These are phyloP conservation scores for Perognathus longimembris DNA, from an alignment of 2,113 vertebrate genomes.

Conservation along the genomic window DNA sequence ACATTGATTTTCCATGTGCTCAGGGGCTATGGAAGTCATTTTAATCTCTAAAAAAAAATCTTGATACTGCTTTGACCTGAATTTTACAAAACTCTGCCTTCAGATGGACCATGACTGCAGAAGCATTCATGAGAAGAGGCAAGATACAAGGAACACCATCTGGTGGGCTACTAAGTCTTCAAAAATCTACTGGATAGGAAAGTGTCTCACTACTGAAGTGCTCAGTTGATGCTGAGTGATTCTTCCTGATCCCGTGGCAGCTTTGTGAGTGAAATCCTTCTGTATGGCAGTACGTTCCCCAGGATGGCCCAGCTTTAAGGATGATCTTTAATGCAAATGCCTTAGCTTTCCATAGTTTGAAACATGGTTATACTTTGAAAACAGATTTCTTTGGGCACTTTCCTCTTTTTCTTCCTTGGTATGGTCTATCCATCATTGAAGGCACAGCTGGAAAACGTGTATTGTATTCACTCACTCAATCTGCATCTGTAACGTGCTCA, in stretches of 20 bases:
- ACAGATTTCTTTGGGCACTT: background rate
- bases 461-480: background rate
- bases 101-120: background rate
- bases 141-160: background rate
- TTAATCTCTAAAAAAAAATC: slow-evolving; percentile 19
- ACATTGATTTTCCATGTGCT: background rate
- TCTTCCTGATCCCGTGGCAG: background rate
- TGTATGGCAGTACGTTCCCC: background rate
- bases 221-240: background rate
- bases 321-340: background rate
- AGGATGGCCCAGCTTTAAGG: background rate
- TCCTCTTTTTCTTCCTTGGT: background rate
- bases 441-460: background rate
- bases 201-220: background rate
- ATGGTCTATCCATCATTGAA: background rate
- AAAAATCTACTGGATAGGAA: too few relatives aligned
- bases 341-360: background rate
- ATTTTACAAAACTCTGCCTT: background rate
- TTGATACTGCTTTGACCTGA: background rate
- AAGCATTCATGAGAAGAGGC: background rate
- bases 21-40: background rate
- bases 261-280: background rate
- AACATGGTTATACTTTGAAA: background rate
- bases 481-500: background rate
- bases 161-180: background rate